A percentile compares a stretch with the other conserved stretches of the same genome.
phyloP scores from a whole-genome alignment of 2,888 invertebrate species.

The Torymus texanus region DNA sequence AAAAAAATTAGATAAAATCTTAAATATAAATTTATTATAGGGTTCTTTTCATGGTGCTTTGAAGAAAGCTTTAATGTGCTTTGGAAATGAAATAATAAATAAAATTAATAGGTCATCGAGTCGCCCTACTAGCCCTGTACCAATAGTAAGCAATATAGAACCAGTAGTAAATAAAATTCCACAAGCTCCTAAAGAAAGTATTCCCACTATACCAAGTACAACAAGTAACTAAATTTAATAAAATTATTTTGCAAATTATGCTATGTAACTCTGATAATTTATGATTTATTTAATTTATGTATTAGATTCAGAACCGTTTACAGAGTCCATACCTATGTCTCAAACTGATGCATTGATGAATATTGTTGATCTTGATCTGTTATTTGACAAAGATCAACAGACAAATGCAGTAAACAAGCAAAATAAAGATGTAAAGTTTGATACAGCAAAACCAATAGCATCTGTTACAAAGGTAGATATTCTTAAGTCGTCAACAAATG shows the following conservation, averaged over 20 bases:
- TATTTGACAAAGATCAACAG: constrained; percentile 29
- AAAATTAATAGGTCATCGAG: constrained; percentile 22
- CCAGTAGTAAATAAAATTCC: not conserved
- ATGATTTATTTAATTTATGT: constrained; percentile 27
- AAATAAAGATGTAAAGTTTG: too few relatives aligned
- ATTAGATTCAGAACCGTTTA: constrained; percentile 13
- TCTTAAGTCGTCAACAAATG: not conserved
- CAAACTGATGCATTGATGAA: constrained; percentile 54
- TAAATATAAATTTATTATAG: constrained; percentile 46
- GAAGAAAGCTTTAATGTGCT: constrained; percentile 53
- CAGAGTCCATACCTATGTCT: constrained; percentile 39
- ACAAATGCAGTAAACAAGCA: not conserved
- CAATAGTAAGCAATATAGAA: constrained; percentile 6
- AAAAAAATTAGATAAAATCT: not conserved
- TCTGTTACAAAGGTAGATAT: too few relatives aligned
- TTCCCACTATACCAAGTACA: not conserved
- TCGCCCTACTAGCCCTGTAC: constrained; percentile 24
- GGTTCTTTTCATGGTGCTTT: constrained; percentile 56
- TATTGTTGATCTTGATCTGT: constrained; percentile 47
- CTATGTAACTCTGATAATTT: not conserved
- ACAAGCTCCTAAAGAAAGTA: constrained; percentile 6
- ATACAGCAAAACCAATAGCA: too few relatives aligned
- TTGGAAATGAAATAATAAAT: constrained; percentile 50
- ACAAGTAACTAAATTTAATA: constrained; percentile 23
- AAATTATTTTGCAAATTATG: constrained; percentile 1